phyloP scores from a whole-genome alignment of 2,797 vertebrate genomes.

The Mus caroli region DNA sequence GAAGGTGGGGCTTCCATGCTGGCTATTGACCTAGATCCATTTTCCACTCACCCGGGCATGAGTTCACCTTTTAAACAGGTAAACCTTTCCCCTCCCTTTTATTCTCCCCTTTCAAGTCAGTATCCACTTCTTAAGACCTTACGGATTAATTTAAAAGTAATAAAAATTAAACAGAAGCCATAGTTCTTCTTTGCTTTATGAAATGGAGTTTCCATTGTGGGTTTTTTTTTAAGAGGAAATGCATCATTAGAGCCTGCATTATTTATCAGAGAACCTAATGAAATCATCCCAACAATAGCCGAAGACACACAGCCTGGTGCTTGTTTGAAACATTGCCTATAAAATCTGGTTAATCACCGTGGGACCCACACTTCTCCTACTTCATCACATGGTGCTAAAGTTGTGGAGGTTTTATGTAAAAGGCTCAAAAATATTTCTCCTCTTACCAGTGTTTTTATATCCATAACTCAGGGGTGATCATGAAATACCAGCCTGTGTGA shows the following conservation, averaged over 20 bases:
- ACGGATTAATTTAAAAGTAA: conserved; percentile 76
- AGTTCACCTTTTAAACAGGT: conserved; percentile 58
- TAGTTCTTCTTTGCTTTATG: conserved; percentile 64
- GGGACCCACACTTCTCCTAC: conserved; percentile 40
- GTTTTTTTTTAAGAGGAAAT: conserved; percentile 74
- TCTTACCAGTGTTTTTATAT: background rate
- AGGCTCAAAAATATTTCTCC: background rate
- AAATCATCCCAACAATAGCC: conserved; percentile 80
- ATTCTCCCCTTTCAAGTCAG: conserved; percentile 56
- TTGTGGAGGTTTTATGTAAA: conserved; percentile 51
- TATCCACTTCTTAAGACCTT: conserved; percentile 71
- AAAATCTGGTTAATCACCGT: conserved; percentile 69
- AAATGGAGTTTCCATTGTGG: conserved; percentile 76
- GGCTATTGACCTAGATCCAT: conserved; percentile 78
- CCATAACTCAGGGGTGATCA: background rate
- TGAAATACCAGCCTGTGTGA: background rate
- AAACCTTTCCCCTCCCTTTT: conserved; percentile 43
- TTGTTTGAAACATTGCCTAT: conserved; percentile 75
- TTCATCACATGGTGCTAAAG: background rate
- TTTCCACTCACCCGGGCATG: conserved; percentile 61
- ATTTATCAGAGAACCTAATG: conserved; percentile 88
- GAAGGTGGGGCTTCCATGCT: conserved; percentile 65
- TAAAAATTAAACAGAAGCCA: conserved; percentile 81
- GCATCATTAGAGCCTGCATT: conserved; percentile 86
- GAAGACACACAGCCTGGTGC: conserved; percentile 46